A percentile compares a stretch with the other conserved stretches of the same genome.
Conservation (phyloP, 2,888 invertebrate species). For the Nomada hirtipes region DNA sequence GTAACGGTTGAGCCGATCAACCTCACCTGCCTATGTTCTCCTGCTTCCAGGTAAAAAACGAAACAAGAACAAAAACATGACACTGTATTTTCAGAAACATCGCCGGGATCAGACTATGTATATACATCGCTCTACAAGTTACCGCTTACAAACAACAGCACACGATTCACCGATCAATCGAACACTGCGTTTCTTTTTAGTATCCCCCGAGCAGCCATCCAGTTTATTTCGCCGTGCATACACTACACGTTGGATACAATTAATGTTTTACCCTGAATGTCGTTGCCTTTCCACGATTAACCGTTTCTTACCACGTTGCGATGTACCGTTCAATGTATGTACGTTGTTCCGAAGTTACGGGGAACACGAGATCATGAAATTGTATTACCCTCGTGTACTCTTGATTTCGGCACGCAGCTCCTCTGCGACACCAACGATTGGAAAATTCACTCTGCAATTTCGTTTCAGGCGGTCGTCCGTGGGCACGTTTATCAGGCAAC, state of each 20-base stretch:
- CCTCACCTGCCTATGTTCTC: slow-evolving; percentile 31
- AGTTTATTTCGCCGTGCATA: slow-evolving; percentile 56
- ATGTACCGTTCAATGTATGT: slow-evolving; percentile 11
- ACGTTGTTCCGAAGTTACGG: slow-evolving; percentile 54
- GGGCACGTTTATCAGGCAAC: slow-evolving; percentile 93
- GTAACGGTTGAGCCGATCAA: slow-evolving; percentile 33
- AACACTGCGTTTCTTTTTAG: slow-evolving; percentile 54
- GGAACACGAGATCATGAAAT: slow-evolving; percentile 18
- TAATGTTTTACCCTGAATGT: slow-evolving; percentile 68
- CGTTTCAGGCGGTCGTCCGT: slow-evolving; percentile 92
- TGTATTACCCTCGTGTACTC: slow-evolving; percentile 8
- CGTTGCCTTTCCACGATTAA: slow-evolving; percentile 36
- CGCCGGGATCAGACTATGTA: slow-evolving; percentile 10
- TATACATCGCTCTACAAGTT: slow-evolving; percentile 41
- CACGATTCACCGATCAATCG: slow-evolving; percentile 51
- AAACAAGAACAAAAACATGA: slow-evolving; percentile 38
- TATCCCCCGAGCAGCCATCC: slow-evolving; percentile 44
- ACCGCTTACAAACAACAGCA: slow-evolving; percentile 72
- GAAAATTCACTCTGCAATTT: slow-evolving; percentile 37
- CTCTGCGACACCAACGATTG: background rate
- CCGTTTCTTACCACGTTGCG: slow-evolving; percentile 38
- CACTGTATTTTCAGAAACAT: slow-evolving; percentile 54
- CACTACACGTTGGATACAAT: slow-evolving; percentile 53
- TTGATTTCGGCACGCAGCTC: slow-evolving; percentile 43
- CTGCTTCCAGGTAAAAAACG: slow-evolving; percentile 65